Evolutionary conservation across 1,140 invertebrate species (phyloP), one percentile per base, ranked within the genome.

Genomic region (Ceratina australensis): DNA sequence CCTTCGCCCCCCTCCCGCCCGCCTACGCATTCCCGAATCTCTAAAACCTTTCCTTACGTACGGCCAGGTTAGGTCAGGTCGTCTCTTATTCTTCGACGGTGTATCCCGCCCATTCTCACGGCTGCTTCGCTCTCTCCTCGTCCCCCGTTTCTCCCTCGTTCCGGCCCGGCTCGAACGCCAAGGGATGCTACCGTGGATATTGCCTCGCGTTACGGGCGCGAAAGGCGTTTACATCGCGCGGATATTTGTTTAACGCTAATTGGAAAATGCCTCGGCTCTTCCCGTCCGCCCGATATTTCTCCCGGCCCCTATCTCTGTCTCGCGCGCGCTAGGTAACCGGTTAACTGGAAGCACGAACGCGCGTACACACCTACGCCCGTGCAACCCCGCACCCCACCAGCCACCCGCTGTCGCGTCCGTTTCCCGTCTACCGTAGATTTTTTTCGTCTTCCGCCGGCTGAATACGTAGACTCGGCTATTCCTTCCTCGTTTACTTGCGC

Each of bases 231-330:
- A 61, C 72, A 66, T 72, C 76, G 72, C 75, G 75, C 78, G 76
- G 75, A 85, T 87, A 87, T 87, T 88, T 87, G 86, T 87, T 87
- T 85, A 86, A 88, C 80, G 86, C 82, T 88, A 88, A 88, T 88
- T 88, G 86, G 86, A 87, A 87, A 87, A 87, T 84, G 84, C 85
- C 82, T 87, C 79, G 69, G 56, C 59, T 57, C 78, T 66, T 18
- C n/a, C 7, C 42, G n/a, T 8, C 24, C 1, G 18, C 49, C n/a
- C 63, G 49, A 49, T 72, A 52, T 26, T 16, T 28, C 49, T 60
- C 8, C 33, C 33, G 24, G 13, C 8, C 12, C 1, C 20, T 16
- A n/a, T 22, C 4, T 47, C n/a, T 10, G 12, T 18, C 57, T 73
- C 22, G 67, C 64, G 59, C 66, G 61, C 52, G 77, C 78, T 76